Evolutionary conservation across 2,113 vertebrate genomes (phyloP).

Genomic region (Burhinus bistriatus): DNA sequence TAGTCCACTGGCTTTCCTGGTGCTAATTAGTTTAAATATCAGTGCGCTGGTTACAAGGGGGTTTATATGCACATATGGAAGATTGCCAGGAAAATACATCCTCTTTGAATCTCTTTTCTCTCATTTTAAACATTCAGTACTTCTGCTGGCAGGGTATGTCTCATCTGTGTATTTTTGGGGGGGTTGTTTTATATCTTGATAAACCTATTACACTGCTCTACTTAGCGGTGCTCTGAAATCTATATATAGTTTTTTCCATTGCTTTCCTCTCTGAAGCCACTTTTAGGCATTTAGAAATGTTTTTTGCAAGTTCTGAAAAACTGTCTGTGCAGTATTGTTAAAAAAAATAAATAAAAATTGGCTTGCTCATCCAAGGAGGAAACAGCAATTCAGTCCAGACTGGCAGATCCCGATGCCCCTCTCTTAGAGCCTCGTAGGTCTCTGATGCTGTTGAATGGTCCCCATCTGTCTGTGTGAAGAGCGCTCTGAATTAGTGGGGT

Average conservation of each 20-base stretch:
- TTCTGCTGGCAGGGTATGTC: background rate
- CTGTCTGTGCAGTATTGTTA: background rate
- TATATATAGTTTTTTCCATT: background rate
- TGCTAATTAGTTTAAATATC: constrained; percentile 53
- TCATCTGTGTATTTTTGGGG: background rate
- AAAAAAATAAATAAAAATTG: background rate
- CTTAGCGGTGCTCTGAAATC: background rate
- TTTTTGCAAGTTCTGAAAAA: background rate
- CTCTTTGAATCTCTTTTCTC: background rate
- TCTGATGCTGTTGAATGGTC: background rate
- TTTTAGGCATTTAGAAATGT: background rate
- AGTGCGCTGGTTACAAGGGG: background rate
- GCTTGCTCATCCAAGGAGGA: background rate
- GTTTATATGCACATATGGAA: background rate
- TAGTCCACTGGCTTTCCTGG: background rate
- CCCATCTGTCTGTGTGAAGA: background rate
- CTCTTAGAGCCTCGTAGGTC: background rate
- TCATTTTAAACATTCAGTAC: background rate
- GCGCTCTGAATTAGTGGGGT: background rate
- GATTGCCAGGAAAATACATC: background rate
- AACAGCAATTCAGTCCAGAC: background rate
- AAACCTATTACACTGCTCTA: background rate
- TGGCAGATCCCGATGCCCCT: background rate
- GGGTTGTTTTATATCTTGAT: background rate
- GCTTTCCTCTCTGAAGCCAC: background rate